Evolutionary conservation across 2,797 vertebrate species (phyloP).

Genomic region (Tiaroga cobitis): DNA sequence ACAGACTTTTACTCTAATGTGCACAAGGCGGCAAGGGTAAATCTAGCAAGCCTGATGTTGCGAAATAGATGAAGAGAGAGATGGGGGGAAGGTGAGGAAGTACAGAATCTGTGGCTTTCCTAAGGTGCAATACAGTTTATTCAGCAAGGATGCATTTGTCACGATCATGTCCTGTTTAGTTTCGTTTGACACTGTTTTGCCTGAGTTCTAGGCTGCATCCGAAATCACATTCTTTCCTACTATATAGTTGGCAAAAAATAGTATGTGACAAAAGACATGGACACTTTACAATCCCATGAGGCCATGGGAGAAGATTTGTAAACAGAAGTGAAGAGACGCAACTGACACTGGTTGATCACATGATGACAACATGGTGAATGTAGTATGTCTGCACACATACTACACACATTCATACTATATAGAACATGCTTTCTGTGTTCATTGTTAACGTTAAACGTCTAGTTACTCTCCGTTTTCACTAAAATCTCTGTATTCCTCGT

Average conservation of each 20-base stretch:
- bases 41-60: slow-evolving; percentile 8
- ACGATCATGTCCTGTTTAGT: not conserved
- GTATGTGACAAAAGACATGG: not conserved
- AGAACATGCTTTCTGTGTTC: too few relatives aligned
- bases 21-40: not conserved
- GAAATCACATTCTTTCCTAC: not conserved
- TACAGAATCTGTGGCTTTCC: not conserved
- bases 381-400: not conserved
- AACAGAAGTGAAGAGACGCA: not conserved
- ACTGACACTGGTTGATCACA: not conserved
- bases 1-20: slow-evolving; percentile 52
- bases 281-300: not conserved
- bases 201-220: too few relatives aligned
- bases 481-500: too few relatives aligned
- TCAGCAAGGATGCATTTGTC: not conserved
- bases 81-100: not conserved
- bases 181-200: not conserved
- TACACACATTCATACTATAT: not conserved
- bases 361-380: not conserved
- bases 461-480: too few relatives aligned
- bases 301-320: not conserved
- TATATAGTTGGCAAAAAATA: not conserved
- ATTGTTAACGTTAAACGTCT: too few relatives aligned
- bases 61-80: slow-evolving; percentile 2
- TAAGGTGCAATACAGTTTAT: not conserved